Base-by-base conservation (phyloP, 1,140 invertebrate species). In the Brachionus rotundiformis region DNA sequence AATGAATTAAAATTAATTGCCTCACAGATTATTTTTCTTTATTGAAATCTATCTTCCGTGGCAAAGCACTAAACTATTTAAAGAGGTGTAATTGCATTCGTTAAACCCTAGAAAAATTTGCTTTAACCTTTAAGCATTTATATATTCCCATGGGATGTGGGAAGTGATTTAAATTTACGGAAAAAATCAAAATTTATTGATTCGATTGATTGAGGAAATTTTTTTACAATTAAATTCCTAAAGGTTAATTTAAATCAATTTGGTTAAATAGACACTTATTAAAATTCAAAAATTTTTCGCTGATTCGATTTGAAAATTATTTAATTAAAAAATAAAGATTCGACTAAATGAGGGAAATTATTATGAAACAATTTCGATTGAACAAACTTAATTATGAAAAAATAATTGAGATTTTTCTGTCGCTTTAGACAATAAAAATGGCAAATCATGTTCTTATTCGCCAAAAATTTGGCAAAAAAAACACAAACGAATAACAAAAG, bases 301-400 rank as follows among this genome's bases (percentile, higher is more conserved):
- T 19, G 8, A 54, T 54, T 54, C 19, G 23, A 54, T 19, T 54
- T 54, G n/a, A 19, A 54, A 49, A 54, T 25, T 54, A 25, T 54
- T 54, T 54, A 54, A 54, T 54, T 54, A 54, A 54, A 39, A 39
- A 39, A 54, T 16, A 54, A 19, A 19, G 47, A 54, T 54, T n/a
- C 7, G 23, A 4, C 23, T 54, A 54, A 54, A 54, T 54, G 1
- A 54, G 19, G 7, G 19, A 19, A 54, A 54, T 54, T 19, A 54
- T 54, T 54, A 54, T 54, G 47, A 19, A 54, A 54, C 47, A 33
- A 29, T 63, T 63, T 63, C 61, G 29, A 63, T 63, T 29, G 27
- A 33, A 27, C 61, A 63, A 63, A 63, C 61, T 63, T 33, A 63
- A 63, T 63, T 63, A 63, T 63, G 61, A 63, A 63, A 29, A 63